Conservation (phyloP, 2,113 vertebrate species). For the Centrocercus urophasianus region DNA sequence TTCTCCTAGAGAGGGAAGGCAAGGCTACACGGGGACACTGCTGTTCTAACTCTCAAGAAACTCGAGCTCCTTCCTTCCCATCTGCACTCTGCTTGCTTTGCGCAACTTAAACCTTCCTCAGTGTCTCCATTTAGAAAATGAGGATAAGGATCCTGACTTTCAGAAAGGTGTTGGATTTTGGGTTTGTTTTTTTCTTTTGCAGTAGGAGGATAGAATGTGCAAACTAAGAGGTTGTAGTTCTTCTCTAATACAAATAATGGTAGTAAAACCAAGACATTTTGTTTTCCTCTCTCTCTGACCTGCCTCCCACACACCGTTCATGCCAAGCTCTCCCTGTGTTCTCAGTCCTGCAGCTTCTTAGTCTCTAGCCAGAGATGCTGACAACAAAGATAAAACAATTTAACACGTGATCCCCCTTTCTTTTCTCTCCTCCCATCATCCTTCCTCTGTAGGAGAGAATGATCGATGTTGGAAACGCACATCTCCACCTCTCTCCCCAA, state of each 20-base stretch:
- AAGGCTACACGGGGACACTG: rapidly evolving
- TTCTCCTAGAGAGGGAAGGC: background rate
- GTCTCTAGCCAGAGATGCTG: background rate
- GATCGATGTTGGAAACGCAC: background rate
- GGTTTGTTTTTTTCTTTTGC: background rate
- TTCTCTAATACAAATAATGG: background rate
- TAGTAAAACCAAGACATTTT: background rate
- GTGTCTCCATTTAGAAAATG: background rate
- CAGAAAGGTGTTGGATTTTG: background rate
- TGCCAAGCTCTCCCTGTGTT: background rate
- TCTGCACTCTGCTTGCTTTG: background rate
- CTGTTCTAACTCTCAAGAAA: background rate
- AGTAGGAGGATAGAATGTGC: background rate
- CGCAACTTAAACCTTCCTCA: background rate
- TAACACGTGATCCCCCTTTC: background rate
- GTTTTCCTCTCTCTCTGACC: background rate
- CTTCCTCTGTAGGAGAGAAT: background rate
- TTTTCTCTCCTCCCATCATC: background rate
- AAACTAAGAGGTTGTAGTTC: background rate
- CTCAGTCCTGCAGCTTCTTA: background rate
- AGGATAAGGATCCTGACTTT: background rate
- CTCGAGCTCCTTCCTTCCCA: background rate
- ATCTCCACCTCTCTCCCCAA: background rate
- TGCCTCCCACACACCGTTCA: background rate
- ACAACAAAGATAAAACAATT: conserved; percentile 28